Evolutionary conservation across 2,797 vertebrate species (phyloP).

Genomic region (Philypnodon macrostomus): DNA sequence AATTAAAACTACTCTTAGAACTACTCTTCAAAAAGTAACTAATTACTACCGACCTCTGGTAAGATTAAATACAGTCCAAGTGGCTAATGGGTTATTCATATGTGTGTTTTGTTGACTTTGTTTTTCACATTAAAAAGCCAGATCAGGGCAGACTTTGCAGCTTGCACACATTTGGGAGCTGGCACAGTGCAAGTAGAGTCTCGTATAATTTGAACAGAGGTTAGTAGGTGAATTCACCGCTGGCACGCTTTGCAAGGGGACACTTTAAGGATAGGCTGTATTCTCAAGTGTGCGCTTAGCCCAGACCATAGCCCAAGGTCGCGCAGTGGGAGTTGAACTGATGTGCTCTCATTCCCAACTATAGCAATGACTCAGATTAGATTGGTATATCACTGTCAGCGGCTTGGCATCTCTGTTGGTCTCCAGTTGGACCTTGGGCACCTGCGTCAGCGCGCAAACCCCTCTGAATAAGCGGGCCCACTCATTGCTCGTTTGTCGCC

Average conservation of each 20-base stretch:
- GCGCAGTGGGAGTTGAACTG: conserved; percentile 38
- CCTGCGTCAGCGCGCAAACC: conserved; percentile 57
- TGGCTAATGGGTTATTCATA: conserved; percentile 3
- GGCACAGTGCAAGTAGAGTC: conserved; percentile 18
- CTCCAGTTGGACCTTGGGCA: conserved; percentile 51
- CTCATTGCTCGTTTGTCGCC: conserved; percentile 31
- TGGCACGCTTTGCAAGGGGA: conserved; percentile 35
- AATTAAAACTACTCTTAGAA: too few species aligned
- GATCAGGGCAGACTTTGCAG: conserved; percentile 26
- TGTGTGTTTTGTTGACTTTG: not conserved
- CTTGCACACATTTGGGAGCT: conserved; percentile 32
- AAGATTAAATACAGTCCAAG: too few species aligned
- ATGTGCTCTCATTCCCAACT: conserved; percentile 39
- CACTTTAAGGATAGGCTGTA: conserved; percentile 29
- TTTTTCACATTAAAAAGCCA: conserved; percentile 12
- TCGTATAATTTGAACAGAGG: conserved; percentile 40
- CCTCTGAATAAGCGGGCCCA: conserved; percentile 46
- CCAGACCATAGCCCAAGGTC: conserved; percentile 62
- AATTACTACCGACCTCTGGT: too few species aligned
- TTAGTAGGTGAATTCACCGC: conserved; percentile 31
- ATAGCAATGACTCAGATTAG: conserved; percentile 57
- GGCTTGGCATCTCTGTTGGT: conserved; percentile 44
- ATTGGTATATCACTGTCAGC: conserved; percentile 58
- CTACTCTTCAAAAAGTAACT: too few species aligned
- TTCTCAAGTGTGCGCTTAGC: conserved; percentile 24